Evolutionary conservation across 2,888 invertebrate genomes (phyloP).

Genomic region (Conomelus anceps): DNA sequence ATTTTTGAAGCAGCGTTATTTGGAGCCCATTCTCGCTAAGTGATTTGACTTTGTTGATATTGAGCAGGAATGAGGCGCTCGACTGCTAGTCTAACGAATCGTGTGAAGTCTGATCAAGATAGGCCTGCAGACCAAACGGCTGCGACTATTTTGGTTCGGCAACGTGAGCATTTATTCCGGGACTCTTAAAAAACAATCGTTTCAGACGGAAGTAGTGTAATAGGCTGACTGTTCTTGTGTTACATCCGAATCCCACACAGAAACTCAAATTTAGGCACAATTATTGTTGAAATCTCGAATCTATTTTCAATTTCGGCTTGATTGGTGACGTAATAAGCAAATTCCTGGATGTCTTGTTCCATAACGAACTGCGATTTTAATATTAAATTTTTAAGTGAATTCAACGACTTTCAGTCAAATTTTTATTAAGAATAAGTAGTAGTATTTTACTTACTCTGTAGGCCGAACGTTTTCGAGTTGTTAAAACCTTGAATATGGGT

Average conservation of each 20-base stretch:
- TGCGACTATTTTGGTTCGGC: background rate
- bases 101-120: background rate
- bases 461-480: too few relatives aligned
- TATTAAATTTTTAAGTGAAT: too few relatives aligned
- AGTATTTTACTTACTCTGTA: too few relatives aligned
- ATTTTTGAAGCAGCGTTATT: background rate
- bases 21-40: background rate
- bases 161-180: background rate
- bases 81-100: background rate
- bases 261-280: background rate
- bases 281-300: background rate
- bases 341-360: too few relatives aligned
- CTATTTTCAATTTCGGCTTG: too few relatives aligned
- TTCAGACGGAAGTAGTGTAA: background rate
- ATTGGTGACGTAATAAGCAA: too few relatives aligned
- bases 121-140: background rate
- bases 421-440: too few relatives aligned
- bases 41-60: background rate
- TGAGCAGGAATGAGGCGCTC: background rate
- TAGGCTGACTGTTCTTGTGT: background rate
- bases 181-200: background rate
- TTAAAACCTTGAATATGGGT: too few relatives aligned
- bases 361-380: too few relatives aligned
- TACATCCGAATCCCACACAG: background rate
- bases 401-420: too few relatives aligned